Percentiles rank a stretch among this genome's conserved stretches.
Evolutionary conservation across 2,797 vertebrate genomes (phyloP).

Genomic region (Paguma larvata): DNA sequence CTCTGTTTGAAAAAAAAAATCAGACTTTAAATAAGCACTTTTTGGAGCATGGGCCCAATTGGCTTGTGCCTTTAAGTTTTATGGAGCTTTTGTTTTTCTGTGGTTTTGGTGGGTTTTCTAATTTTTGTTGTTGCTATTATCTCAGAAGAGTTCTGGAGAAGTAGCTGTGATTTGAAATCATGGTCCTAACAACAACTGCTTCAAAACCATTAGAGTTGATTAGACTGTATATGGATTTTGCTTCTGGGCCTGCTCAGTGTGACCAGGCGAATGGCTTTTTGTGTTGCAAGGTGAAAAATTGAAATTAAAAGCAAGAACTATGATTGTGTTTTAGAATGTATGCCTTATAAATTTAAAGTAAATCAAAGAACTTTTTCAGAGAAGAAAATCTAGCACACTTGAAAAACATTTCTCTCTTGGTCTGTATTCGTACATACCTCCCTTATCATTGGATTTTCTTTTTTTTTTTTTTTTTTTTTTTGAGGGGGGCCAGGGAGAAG

Average conservation of each 20-base stretch:
- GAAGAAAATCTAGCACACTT: neutral
- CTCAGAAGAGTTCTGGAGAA: slow-evolving; percentile 62
- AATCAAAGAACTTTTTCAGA: slow-evolving; percentile 43
- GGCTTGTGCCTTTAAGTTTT: slow-evolving; percentile 53
- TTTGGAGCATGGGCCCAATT: slow-evolving; percentile 15
- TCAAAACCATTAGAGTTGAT: neutral
- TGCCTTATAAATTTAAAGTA: slow-evolving; percentile 17
- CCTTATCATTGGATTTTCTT: neutral
- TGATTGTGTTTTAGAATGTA: slow-evolving; percentile 25
- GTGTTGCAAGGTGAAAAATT: slow-evolving; percentile 14
- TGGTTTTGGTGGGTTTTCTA: slow-evolving; percentile 74
- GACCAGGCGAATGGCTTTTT: slow-evolving; percentile 1
- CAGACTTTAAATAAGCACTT: slow-evolving; percentile 69
- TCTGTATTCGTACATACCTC: neutral
- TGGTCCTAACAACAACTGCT: slow-evolving; percentile 43
- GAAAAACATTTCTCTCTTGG: neutral
- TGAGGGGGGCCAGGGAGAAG: too few species aligned
- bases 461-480: neutral
- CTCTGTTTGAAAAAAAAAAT: slow-evolving; percentile 73
- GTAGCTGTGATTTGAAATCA: slow-evolving; percentile 68
- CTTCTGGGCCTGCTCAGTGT: neutral
- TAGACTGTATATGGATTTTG: neutral
- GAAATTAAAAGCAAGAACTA: slow-evolving; percentile 28
- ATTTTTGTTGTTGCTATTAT: slow-evolving; percentile 74
- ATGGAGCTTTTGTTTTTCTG: slow-evolving; percentile 53